A percentile compares a stretch with the other conserved stretches of the same genome.
These are phyloP conservation scores for Nasonia giraulti DNA, from an alignment of 1,140 invertebrate species.

Conservation along the genomic window DNA sequence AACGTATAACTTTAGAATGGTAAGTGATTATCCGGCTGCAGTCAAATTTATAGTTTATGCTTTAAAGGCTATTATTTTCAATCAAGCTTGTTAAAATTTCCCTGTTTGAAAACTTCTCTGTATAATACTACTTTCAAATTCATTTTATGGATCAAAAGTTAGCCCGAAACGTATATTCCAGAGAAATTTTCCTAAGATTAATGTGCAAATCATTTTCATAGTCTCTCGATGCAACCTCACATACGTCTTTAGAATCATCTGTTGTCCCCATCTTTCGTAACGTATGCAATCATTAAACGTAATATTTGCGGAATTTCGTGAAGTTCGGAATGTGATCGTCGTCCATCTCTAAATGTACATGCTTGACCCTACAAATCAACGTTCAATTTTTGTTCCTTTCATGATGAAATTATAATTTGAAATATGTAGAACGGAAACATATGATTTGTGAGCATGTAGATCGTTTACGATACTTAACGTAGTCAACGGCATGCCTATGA, in stretches of 20 bases:
- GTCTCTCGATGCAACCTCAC: constrained; percentile 44
- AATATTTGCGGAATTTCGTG: constrained; percentile 47
- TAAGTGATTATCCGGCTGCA: constrained; percentile 5
- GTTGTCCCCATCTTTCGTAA: constrained; percentile 43
- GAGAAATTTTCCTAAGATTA: constrained; percentile 49
- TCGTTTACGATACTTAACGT: constrained; percentile 38
- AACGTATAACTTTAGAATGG: constrained; percentile 20
- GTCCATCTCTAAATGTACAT: constrained; percentile 53
- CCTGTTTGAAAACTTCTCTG: constrained; percentile 31
- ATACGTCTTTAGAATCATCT: constrained; percentile 43
- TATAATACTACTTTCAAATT: neutral
- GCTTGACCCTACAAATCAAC: constrained; percentile 51
- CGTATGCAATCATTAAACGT: constrained; percentile 40
- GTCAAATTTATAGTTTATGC: constrained; percentile 8
- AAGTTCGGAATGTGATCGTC: constrained; percentile 47
- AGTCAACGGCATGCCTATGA: constrained; percentile 41
- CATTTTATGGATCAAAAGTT: neutral
- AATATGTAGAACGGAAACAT: constrained; percentile 26
- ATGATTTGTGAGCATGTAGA: constrained; percentile 27
- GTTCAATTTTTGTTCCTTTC: constrained; percentile 42
- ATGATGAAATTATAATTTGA: constrained; percentile 8
- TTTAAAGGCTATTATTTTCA: constrained; percentile 19
- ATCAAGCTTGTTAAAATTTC: constrained; percentile 39
- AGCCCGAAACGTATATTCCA: neutral
- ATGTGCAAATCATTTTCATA: constrained; percentile 38